Evolutionary conservation across 2,888 invertebrate genomes (phyloP).

Genomic region (Ophraella communa): DNA sequence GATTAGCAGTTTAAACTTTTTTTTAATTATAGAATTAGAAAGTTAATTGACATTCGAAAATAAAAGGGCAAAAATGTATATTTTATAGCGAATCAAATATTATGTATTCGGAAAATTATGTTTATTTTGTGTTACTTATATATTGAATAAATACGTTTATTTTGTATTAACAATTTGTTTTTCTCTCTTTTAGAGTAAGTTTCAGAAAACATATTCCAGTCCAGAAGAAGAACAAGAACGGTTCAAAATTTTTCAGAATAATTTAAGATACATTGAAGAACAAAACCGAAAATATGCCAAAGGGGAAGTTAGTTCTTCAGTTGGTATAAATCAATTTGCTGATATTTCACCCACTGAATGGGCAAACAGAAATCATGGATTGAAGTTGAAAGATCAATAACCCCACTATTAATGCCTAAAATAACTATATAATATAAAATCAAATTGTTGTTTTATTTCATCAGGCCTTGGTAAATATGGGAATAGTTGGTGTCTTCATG

Average conservation of each 20-base stretch:
- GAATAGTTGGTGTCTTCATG: too few species aligned
- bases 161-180: not conserved
- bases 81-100: too few species aligned
- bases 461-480: too few species aligned
- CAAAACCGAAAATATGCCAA: constrained; percentile 12
- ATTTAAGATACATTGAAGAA: constrained; percentile 4
- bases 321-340: constrained; percentile 17
- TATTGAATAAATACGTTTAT: too few species aligned
- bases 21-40: too few species aligned
- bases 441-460: not conserved
- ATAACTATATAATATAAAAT: not conserved
- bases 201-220: constrained; percentile 1
- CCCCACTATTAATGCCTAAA: not conserved
- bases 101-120: too few species aligned
- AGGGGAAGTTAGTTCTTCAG: constrained; percentile 6
- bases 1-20: too few species aligned
- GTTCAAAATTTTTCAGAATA: constrained; percentile 6
- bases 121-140: too few species aligned
- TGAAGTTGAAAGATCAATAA: not conserved
- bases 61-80: too few species aligned
- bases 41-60: too few species aligned
- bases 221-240: constrained; percentile 8
- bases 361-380: constrained; percentile 7
- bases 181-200: not conserved
- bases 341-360: constrained; percentile 16